Base-by-base conservation (phyloP, 2,888 invertebrate genomes). In the Callyntrura sp. region DNA sequence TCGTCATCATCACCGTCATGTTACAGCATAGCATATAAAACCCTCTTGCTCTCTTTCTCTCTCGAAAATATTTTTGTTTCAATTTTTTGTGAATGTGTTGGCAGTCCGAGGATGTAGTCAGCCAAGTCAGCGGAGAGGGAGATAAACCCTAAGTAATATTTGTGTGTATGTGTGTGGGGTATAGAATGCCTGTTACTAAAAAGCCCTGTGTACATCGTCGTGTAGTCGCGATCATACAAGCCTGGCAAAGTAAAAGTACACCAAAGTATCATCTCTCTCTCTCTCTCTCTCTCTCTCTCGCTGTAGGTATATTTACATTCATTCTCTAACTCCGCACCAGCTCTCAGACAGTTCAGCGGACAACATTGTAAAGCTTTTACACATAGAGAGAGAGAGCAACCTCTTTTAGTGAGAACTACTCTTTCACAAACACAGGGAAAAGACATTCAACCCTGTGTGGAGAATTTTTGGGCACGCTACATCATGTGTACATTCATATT, bases 391-490 rank as follows among this genome's bases (percentile, higher is more conserved):
- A 17, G 11, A 20, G 14, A 25, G 1, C 51, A 48, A 28, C 28
- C 9, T 78, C 25, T 78, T 78, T 78, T n/a, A 55, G 55, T 17
- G 25, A n/a, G 35, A 35, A 35, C 35, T 35, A 35, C 35, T 35
- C 35, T 35, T 62, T 43, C 60, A 35, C 35, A 25, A 14, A n/a
- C 20, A 23, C 35, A 68, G 17, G 55, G 48, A 51, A 88, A 88
- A 88, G 88, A 83, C 88, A 43, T 88, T 88, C 88, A 88, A 88
- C 88, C 68, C 84, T 83, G 84, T 79, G 62, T 35, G 35, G 88
- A 83, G 78, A 76, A 76, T 65, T 55, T 76, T 82, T 83, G n/a
- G 20, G 45, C 55, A 78, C 23, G 78, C 25, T 28, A 55, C 14
- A 5, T 17, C 17, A 48, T 23, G 12, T 81, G 25, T 60, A 76